Base-by-base conservation (phyloP, 2,888 invertebrate genomes). In the Synanthedon myopaeformis region DNA sequence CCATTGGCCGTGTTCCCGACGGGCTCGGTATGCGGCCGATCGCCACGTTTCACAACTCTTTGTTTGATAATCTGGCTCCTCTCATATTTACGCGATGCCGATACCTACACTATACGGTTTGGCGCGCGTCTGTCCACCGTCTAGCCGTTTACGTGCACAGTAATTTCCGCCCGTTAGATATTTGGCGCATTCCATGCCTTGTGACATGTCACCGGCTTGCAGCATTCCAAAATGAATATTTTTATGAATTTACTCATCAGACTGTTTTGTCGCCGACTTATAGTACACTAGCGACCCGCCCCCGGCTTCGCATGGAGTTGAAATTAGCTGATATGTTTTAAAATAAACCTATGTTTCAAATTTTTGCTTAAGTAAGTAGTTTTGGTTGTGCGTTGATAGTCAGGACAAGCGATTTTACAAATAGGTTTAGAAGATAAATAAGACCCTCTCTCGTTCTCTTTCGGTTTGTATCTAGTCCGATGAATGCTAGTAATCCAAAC, bases 1-100 rank as follows among this genome's bases (percentile, higher is more conserved):
- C 74, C 76, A 76, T 82, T 84, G 84, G 84, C 84, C 74, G 66
- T 62, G 79, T 79, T 83, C 84, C 83, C 82, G 73, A 60, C 61
- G 61, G 69, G 67, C 59, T 62, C 67, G 62, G 79, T 79, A 77
- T 76, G 82, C 81, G 80, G 79, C 72, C 67, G 80, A 66, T 66
- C 64, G 71, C 74, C 69, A 73, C 76, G 75, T 81, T 81, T 78
- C 81, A 78, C 79, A 79, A 81, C 79, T 79, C 79, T 80, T 82
- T 77, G 79, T 79, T 76, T 78, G 73, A 76, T 75, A 74, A 55
- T 73, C 69, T 70, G 74, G 76, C 70, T 76, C 72, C 66, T 72
- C 69, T 63, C 71, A 70, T 76, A 77, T 78, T 77, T 73, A 77
- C 77, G 74, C 71, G 73, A 62, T 65, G 62, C 62, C 66, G 45